A percentile compares a stretch with the other conserved stretches of the same genome.
These are phyloP conservation scores for Chaetops frenatus DNA, from an alignment of 2,113 vertebrate genomes.

Conservation along the genomic window DNA sequence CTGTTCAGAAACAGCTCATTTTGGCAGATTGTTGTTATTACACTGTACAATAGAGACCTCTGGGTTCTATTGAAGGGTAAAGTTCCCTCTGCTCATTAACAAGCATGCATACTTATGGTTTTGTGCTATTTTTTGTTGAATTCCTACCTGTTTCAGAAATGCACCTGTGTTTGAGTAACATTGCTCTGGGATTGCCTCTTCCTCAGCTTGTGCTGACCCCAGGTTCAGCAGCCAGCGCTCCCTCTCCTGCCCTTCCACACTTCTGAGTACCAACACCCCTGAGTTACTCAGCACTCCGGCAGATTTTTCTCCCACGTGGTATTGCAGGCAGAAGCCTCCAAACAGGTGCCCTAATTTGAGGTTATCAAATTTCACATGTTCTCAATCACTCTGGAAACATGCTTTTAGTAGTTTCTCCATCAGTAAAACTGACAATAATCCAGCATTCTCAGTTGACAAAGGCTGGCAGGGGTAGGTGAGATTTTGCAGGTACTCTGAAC, in stretches of 20 bases:
- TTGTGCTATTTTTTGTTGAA: not conserved
- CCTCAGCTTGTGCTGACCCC: not conserved
- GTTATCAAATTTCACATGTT: not conserved
- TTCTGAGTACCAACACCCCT: not conserved
- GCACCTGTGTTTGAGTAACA: fast-evolving
- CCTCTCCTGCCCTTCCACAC: not conserved
- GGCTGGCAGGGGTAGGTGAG: not conserved
- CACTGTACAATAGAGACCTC: not conserved
- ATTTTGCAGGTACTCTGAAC: not conserved
- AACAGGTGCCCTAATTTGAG: not conserved
- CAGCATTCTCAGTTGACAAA: not conserved
- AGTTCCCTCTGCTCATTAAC: not conserved
- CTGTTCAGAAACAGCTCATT: not conserved
- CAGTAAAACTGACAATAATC: not conserved
- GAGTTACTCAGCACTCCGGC: not conserved
- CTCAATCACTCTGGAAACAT: not conserved
- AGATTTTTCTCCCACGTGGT: not conserved
- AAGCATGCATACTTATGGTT: not conserved
- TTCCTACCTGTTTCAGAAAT: not conserved
- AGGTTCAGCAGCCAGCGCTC: not conserved
- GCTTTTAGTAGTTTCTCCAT: not conserved
- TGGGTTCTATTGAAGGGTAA: not conserved
- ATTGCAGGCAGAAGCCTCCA: not conserved
- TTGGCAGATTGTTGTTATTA: not conserved
- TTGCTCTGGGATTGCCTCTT: not conserved